Conservation (phyloP, 2,113 vertebrate genomes). For the Malurus melanocephalus region DNA sequence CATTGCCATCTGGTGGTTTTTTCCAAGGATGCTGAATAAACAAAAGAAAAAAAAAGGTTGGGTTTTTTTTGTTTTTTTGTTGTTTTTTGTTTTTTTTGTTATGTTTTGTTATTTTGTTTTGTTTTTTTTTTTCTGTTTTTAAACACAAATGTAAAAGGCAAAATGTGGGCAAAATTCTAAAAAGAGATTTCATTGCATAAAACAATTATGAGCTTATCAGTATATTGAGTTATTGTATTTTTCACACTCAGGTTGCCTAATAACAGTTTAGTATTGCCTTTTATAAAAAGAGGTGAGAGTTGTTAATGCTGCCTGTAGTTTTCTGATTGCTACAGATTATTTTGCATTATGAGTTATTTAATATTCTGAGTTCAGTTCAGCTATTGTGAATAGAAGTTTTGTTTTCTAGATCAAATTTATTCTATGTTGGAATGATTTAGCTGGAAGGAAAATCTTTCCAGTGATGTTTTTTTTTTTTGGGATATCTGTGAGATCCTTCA, state of each 20-base stretch:
- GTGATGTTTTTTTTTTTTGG: background rate
- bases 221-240: background rate
- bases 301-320: background rate
- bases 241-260: background rate
- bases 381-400: background rate
- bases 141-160: background rate
- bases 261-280: background rate
- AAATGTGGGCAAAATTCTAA: background rate
- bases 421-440: background rate
- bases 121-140: no score
- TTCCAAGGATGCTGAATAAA: constrained; percentile 30
- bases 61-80: no score
- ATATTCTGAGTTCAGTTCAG: background rate
- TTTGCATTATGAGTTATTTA: background rate
- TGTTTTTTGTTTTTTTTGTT: no score
- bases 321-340: background rate
- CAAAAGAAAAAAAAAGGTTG: background rate
- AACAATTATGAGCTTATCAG: background rate
- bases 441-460: background rate
- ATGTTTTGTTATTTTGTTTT: no score
- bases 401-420: background rate
- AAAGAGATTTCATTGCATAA: background rate
- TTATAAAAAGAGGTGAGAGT: background rate
- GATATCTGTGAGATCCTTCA: background rate
- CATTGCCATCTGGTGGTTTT: constrained; percentile 71